Base-by-base conservation (phyloP, 2,888 invertebrate genomes). In the Epinotia brunnichana region DNA sequence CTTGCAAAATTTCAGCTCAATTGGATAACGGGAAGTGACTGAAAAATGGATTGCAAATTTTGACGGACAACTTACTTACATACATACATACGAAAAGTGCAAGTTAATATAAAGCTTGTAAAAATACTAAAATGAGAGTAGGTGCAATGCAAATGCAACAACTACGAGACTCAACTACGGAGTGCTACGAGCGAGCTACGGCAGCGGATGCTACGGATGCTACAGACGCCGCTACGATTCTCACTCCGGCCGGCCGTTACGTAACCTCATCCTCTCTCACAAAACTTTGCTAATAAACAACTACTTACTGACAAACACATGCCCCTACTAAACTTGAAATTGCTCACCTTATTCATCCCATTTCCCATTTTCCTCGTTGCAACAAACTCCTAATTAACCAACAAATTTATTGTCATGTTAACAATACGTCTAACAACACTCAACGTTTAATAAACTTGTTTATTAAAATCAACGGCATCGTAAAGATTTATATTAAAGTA, bases 321-420 rank as follows among this genome's bases (percentile, higher is more conserved):
- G 35, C 35, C 53, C 10, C 17, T 3, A 9, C 2, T 69, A 69
- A 71, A 41, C 66, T 54, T 56, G 70, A 64, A 9, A 24, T 17
- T 68, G 83, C 90, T 94, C 91, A 97, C 97, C 96, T 97, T 97
- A 92, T 97, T 97, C 97, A 97, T 97, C 91, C 97, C 97, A 96
- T 97, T 97, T 92, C 97, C 97, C 97, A 97, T 89, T 79, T 84
- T 88, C 79, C 61, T 79, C 74, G 73, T 79, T 73, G 78, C 77
- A 79, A 77, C 77, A 78, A 81, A 80, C 78, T 75, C 78, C 77
- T 81, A 76, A 74, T 82, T 82, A 77, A 69, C 71, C 75, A 82
- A 80, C 74, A 77, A 84, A 82, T 84, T 85, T 89, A 89, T 88
- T 87, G 87, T 87, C 78, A 81, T 83, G 74, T 77, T 78, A 83